Base-by-base conservation (phyloP, 2,113 vertebrate genomes). In the Eudorcas thomsonii region DNA sequence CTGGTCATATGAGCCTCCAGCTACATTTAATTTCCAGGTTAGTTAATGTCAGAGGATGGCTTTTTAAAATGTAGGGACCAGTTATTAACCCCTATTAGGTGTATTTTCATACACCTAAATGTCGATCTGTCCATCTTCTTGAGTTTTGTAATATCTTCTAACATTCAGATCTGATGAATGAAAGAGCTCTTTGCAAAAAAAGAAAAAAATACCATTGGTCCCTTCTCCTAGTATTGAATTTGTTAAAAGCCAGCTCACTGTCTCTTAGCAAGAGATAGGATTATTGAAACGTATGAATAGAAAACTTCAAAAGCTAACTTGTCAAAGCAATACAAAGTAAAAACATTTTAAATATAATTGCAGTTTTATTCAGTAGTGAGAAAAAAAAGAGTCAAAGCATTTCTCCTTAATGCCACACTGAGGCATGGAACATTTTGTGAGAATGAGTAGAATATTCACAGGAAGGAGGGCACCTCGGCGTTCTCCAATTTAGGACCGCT, bases 271-370 rank as follows among this genome's bases (percentile, higher is more conserved):
- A 97, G 55, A n/a, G 62, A 77, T 23, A 60, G 85, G 94, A 36
- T 82, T 94, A 94, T 97, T 98, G 96, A 96, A 97, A 95, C 90
- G 15, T 54, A 67, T 97, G 94, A 98, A 97, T 97, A 95, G 94
- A 88, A 82, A 91, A 81, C 91, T 97, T 97, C 96, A 98, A 96
- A 98, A 96, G 91, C 39, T 74, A 89, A 67, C 59, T 86, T 62
- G 85, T 55, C 91, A 94, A 94, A 96, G 82, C 0, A 13, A n/a
- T 83, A 55, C 85, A 95, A 96, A 94, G 89, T 81, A 94, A 91
- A 97, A 91, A 43, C 96, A 94, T 96, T 98, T 98, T 97, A 94
- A 98, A 97, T 97, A 91, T 97, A 98, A 97, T 98, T 97, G 89
- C 80, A 95, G 71, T 93, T 96, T 62, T 97, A 93, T 97, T 97